Percentiles rank a stretch among this genome's conserved stretches.
Evolutionary conservation across 2,797 vertebrate genomes (phyloP).

Genomic region (Paramormyrops hopkinsi): DNA sequence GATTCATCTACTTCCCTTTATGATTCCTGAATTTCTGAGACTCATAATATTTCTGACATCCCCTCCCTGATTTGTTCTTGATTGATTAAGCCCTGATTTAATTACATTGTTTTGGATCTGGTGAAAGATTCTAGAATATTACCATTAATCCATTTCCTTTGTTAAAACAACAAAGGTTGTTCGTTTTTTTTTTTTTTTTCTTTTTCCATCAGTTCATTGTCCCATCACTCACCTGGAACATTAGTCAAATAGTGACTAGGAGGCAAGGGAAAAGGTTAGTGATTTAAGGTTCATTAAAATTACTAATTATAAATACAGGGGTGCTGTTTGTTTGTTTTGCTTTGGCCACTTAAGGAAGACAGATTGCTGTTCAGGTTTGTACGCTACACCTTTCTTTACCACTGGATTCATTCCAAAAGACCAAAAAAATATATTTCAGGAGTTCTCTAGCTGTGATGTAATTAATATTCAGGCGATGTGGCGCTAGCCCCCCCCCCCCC

Average conservation of each 20-base stretch:
- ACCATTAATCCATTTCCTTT: background rate
- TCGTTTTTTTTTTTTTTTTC: background rate
- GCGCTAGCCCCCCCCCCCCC: constrained; percentile 57
- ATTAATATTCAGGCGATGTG: constrained; percentile 58
- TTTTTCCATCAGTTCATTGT: background rate
- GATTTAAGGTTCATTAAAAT: constrained; percentile 26
- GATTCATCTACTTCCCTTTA: background rate
- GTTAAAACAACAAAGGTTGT: background rate
- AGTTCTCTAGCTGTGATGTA: constrained; percentile 37
- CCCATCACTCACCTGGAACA: constrained; percentile 13
- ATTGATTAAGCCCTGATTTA: constrained; percentile 37
- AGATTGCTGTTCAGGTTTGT: constrained; percentile 33
- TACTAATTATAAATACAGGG: constrained; percentile 22
- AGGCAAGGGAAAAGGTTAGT: constrained; percentile 5
- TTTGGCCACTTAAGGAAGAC: constrained; percentile 42
- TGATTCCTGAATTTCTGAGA: constrained; percentile 9
- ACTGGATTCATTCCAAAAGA: constrained; percentile 26
- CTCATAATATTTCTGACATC: constrained; percentile 8
- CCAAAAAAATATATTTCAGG: constrained; percentile 26
- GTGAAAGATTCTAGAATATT: constrained; percentile 1
- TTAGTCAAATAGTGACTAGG: constrained; percentile 1
- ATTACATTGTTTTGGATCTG: background rate
- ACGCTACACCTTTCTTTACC: constrained; percentile 11
- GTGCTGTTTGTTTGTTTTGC: constrained; percentile 31
- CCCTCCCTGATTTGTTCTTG: constrained; percentile 26